Conservation (phyloP, 2,797 vertebrate genomes). For the Erpetoichthys calabaricus region DNA sequence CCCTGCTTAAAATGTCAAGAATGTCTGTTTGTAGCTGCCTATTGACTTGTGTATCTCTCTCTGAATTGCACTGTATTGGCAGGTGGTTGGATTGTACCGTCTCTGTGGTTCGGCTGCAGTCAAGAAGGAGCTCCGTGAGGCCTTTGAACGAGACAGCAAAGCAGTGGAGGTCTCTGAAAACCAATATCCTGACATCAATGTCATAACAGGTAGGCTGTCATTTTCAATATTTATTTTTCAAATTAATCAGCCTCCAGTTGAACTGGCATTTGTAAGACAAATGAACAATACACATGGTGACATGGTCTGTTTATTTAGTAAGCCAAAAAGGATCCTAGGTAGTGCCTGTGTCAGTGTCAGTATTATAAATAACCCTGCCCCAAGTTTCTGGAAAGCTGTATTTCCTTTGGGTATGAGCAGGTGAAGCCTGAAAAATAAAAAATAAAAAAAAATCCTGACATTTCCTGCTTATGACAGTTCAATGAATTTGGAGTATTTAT, state of each 20-base stretch:
- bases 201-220: conserved; percentile 80
- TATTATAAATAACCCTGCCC: no score
- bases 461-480: no score
- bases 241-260: neutral
- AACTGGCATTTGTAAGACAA: no score
- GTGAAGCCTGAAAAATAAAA: no score
- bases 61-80: conserved; percentile 17
- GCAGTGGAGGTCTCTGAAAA: conserved; percentile 71
- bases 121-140: conserved; percentile 93
- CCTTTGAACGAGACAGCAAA: conserved; percentile 83
- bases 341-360: no score
- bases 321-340: no score
- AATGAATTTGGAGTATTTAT: no score
- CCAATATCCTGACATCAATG: conserved; percentile 89
- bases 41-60: neutral
- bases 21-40: neutral
- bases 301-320: no score
- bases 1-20: neutral
- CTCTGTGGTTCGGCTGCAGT: conserved; percentile 89
- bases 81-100: conserved; percentile 93
- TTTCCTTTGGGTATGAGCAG: no score
- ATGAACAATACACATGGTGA: no score
- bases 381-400: no score
- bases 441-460: no score
- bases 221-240: neutral